Evolutionary conservation across 2,113 vertebrate genomes (phyloP), one percentile per base, ranked within the genome.

Genomic region (Riparia riparia): DNA sequence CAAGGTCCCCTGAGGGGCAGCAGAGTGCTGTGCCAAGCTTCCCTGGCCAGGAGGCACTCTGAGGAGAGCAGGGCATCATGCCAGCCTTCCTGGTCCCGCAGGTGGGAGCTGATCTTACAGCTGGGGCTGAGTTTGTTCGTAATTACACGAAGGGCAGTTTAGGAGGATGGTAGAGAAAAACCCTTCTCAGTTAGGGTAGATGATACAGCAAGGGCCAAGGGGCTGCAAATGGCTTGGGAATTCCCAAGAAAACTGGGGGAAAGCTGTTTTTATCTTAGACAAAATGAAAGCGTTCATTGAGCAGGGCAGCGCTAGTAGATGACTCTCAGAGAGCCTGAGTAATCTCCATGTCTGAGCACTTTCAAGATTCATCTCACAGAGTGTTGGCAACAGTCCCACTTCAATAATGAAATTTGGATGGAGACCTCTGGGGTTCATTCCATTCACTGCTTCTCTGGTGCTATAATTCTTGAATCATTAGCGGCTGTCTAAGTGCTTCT

Each of bases 31-130:
- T 37, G 51, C 39, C 24, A 4, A 16, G 24, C 4, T 39, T 14
- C 53, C 61, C 28, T 34, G 39, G 45, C 53, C 45, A 61, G n/a
- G 32, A 45, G 32, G 22, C 34, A 41, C 32, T 45, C n/a, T 7
- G 61, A 58, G n/a, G 22, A 17, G 29, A 74, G n/a, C 69, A 68
- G 54, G 17, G 7, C 8, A 7, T 68, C 39, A 25, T 2, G 0
- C 8, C 0, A 0, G 7, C n/a, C 11, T 60, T 42, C 25, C 54
- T 54, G 54, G 17, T 26, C 63, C 54, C 47, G 34, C 29, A 9
- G 29, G 7, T 10, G 29, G 24, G 31, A 69, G 14, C 14, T 0
- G 0, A 26, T 54, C 24, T 41, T 34, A 32, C 1, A 51, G 18
- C 8, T 56, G 51, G 24, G 54, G 7, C 24, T 60, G 39, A 39